Evolutionary conservation across 2,888 invertebrate genomes (phyloP).

Genomic region (Rhagium mordax): DNA sequence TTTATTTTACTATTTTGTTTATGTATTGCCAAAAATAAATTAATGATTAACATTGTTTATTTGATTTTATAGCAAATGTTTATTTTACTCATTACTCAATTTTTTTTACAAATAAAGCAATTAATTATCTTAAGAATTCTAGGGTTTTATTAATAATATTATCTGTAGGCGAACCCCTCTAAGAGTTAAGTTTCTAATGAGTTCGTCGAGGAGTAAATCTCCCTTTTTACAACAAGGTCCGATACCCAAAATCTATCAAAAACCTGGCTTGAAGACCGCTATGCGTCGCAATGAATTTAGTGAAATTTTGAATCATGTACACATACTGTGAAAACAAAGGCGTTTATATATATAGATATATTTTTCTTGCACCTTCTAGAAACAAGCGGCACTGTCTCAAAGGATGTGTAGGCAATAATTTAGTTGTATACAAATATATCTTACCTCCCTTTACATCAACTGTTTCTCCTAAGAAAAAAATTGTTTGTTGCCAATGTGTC

Average conservation of each 20-base stretch:
- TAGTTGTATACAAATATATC: background rate
- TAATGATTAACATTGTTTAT: background rate
- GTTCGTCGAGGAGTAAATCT: too few species aligned
- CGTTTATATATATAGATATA: too few species aligned
- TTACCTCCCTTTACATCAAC: conserved; percentile 79
- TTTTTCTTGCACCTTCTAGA: too few species aligned
- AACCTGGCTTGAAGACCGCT: too few species aligned
- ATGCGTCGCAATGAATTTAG: too few species aligned
- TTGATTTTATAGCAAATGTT: background rate
- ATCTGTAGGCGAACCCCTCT: too few species aligned
- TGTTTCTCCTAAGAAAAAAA: conserved; percentile 86
- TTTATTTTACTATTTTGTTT: background rate
- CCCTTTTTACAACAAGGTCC: too few species aligned
- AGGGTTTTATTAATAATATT: background rate
- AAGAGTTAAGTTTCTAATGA: too few species aligned
- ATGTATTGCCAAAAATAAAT: background rate
- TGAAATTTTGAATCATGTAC: too few species aligned
- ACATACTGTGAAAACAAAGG: too few species aligned
- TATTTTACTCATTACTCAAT: background rate
- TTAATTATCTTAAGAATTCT: background rate
- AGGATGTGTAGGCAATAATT: background rate
- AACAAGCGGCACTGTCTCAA: too few species aligned
- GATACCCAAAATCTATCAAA: too few species aligned
- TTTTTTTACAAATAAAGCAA: background rate
- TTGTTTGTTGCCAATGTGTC: conserved; percentile 97